Evolutionary conservation across 2,113 vertebrate genomes (phyloP), one percentile per base, ranked within the genome.

Genomic region (Clarias gariepinus): DNA sequence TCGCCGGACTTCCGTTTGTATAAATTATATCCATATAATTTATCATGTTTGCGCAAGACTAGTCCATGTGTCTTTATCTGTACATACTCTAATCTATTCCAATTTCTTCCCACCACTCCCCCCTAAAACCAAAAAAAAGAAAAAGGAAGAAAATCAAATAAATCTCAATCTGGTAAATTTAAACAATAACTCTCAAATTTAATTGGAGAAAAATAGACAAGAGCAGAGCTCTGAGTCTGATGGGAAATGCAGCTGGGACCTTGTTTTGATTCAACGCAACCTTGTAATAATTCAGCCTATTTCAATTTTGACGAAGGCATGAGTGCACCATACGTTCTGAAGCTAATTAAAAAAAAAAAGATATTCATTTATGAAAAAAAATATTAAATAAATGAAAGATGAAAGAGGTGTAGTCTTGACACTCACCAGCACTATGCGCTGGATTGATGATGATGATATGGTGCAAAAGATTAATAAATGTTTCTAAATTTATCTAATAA

Each of bases 21-120:
- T 92, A 92, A 90, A 91, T 92, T 90, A 92, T 91, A 91, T 88
- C 73, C 33, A 84, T 90, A 92, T 91, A 91, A 92, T 92, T 90
- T 91, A 91, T 91, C 89, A 91, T 89, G 89, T 90, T 87, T 91
- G 86, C 88, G 90, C 90, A 89, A 81, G 89, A 92, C 88, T 90
- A 91, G 90, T 92, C 91, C 92, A 91, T 92, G 91, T 92, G 91
- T 92, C 92, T 92, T 91, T 92, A 92, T 92, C 91, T 92, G 91
- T 92, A 92, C 87, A 83, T 90, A 88, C 78, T 87, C 85, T 91
- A 69, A 84, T 86, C 85, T 89, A 86, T 89, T 80, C 82, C 90
- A 87, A 89, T 84, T 87, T 85, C 74, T 57, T 55, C 28, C 23
- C 13, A 28, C 64, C 33, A 36, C 33, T 36, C 7, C 30, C 2